Conservation (phyloP, 2,888 invertebrate species). For the Acanthococcus lagerstroemiae region DNA sequence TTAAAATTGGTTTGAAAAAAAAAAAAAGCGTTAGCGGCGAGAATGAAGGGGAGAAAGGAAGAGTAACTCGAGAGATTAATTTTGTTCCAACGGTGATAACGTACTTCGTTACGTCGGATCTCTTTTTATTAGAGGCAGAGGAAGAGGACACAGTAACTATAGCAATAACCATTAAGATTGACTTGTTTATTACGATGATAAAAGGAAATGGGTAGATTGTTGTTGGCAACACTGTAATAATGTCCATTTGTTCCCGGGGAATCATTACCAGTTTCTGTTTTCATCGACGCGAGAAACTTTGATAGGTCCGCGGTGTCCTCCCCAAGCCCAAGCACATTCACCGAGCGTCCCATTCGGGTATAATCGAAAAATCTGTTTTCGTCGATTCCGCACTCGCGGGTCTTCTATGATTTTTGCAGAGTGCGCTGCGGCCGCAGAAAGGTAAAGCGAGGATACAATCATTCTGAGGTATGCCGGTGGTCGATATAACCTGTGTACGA, state of each 20-base stretch:
- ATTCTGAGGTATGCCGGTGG: too few relatives aligned
- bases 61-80: constrained; percentile 20
- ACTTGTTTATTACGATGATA: constrained; percentile 27
- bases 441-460: too few relatives aligned
- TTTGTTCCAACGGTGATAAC: constrained; percentile 21
- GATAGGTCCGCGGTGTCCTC: too few relatives aligned
- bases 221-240: constrained; percentile 23
- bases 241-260: constrained; percentile 19
- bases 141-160: constrained; percentile 1
- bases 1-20: constrained; percentile 9
- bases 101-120: constrained; percentile 11
- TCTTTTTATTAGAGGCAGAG: constrained; percentile 15
- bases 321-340: too few relatives aligned
- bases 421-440: too few relatives aligned
- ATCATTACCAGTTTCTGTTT: constrained; percentile 15
- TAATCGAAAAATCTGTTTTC: too few relatives aligned
- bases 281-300: too few relatives aligned
- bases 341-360: too few relatives aligned
- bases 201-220: constrained; percentile 19
- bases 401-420: too few relatives aligned
- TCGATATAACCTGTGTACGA: too few relatives aligned
- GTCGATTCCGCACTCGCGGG: too few relatives aligned
- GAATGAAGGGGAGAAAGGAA: neutral
- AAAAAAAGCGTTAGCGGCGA: neutral
- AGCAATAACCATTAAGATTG: constrained; percentile 26